Evolutionary conservation across 1,140 invertebrate species (phyloP), one percentile per base, ranked within the genome.

Genomic region (Drosophila chauvacae): DNA sequence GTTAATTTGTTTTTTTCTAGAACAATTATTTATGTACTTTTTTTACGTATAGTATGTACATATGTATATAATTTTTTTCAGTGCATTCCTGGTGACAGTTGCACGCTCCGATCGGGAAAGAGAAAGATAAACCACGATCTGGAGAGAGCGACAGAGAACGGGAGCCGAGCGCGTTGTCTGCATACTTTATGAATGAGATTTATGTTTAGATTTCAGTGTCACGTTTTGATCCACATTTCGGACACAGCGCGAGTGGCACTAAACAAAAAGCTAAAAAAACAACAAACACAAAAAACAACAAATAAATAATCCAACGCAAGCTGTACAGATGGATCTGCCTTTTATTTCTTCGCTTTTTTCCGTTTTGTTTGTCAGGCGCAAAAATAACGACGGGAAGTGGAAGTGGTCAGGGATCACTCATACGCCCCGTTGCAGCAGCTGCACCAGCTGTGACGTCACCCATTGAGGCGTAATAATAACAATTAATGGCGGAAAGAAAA

Each of bases 121-220:
- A 41, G 66, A 18, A 13, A 45, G 18, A 45, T 18, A 23, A 7
- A 23, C 20, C 35, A 5, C 30, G 62, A 56, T 47, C 59, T 13
- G 28, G n/a, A 20, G 30, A 26, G 33, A 48, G n/a, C 14, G 30
- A 61, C 13, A 39, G 51, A 50, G 44, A 30, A 37, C n/a, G 20
- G 18, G 30, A 59, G 39, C 55, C 45, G 68, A 39, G 59, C 13
- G 28, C 68, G 62, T 62, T 42, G 63, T 61, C 73, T 75, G 84
- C 83, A 83, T 87, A 72, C 77, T 88, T 77, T 80, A 88, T 87
- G 84, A 87, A 87, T 87, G 80, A 77, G 84, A 87, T 87, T 87
- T 80, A 69, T 87, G 84, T 69, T 87, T 88, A 74, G 84, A 84
- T 87, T 87, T 87, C 84, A 84, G 80, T 87, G 84, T 87, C 84